Base-by-base conservation (phyloP, 1,140 invertebrate genomes). In the Lepidostoma basale region DNA sequence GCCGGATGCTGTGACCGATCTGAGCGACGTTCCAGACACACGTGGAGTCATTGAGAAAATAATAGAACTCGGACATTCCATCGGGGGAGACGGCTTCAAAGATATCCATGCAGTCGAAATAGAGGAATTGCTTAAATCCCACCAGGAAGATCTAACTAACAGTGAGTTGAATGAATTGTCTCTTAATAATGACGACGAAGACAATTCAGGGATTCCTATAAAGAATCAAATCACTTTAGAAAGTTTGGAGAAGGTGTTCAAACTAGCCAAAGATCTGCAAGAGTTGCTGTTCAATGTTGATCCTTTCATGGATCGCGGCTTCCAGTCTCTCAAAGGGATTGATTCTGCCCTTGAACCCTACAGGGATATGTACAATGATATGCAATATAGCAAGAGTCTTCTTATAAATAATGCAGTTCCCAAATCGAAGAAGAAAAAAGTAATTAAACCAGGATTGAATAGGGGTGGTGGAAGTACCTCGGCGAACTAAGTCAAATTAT, bases 41-140 rank as follows among this genome's bases (percentile, higher is more conserved):
- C 26, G 20, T 14, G 16, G 16, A 20, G 58, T 66, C 36, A 40
- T 59, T 6, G 36, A 62, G 5, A 20, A 45, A 18, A 62, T 70
- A 62, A 25, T 70, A 14, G 58, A 36, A 28, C 58, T 67, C 14
- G 54, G 63, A 14, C 63, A 42, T 12, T 9, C 56, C 12, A 12
- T 66, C 6, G 63, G 63, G 6, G 63, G 63, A n/a, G 40, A 66
- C 5, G 63, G 63, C n/a, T 58, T 66, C 63, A 36, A 58, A 25
- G 63, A 66, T 30, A 26, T 66, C 12, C 22, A 42, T 3, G 23
- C 52, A 5, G 25, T 10, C 3, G 63, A 66, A 4, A 40, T 66
- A 4, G 45, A 58, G 2, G 63, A 66, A 45, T 45, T 44, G 25
- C 14, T 66, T 6, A 23, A 60, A 10, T 52, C 28, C 2, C 30